Evolutionary conservation across 2,113 vertebrate genomes (phyloP).

Genomic region (Leucosticte australis): DNA sequence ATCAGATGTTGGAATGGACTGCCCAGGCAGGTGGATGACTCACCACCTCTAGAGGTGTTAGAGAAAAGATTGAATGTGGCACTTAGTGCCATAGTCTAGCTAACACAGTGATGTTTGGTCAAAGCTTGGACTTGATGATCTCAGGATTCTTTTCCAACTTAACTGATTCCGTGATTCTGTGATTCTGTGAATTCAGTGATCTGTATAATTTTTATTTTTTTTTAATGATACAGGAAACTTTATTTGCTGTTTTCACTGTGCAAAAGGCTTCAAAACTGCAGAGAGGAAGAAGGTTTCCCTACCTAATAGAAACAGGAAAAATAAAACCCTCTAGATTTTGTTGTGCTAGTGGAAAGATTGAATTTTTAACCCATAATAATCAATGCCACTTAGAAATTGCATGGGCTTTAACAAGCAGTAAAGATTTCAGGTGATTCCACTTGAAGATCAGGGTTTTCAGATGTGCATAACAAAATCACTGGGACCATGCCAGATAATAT

Average conservation of each 20-base stretch:
- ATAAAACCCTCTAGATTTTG: neutral
- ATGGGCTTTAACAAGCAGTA: neutral
- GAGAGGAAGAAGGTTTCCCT: neutral
- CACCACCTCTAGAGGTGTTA: neutral
- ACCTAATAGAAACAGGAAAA: neutral
- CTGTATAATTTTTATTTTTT: neutral
- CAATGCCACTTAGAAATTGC: neutral
- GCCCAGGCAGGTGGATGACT: neutral
- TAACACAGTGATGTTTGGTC: accelerated
- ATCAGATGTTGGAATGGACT: neutral
- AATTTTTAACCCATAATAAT: neutral
- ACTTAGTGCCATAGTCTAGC: neutral
- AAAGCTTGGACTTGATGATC: neutral
- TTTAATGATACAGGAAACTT: neutral
- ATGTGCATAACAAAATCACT: neutral
- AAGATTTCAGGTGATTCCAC: neutral
- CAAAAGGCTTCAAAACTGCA: neutral
- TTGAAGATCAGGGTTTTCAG: neutral
- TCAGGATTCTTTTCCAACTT: neutral
- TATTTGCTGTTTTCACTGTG: neutral
- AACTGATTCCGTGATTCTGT: neutral
- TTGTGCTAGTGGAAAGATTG: neutral
- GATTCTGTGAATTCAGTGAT: neutral
- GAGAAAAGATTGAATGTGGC: accelerated
- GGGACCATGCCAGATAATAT: neutral